A percentile compares a stretch with the other conserved stretches of the same genome.
Conservation (phyloP, 2,113 vertebrate genomes). For the Lophura nycthemera region DNA sequence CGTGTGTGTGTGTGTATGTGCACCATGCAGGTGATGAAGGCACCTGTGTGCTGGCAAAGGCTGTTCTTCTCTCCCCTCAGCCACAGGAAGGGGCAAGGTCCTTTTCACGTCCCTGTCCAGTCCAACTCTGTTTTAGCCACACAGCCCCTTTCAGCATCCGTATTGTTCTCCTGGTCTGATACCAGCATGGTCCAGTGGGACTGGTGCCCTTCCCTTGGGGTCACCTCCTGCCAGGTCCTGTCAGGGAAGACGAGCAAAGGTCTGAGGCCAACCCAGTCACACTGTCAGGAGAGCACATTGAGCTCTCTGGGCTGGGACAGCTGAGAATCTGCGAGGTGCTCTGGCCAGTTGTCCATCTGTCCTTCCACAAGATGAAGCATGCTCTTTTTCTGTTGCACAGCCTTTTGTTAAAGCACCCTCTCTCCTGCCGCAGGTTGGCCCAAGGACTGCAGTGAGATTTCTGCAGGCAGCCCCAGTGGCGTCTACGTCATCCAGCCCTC, state of each 20-base stretch:
- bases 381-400: not conserved
- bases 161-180: not conserved
- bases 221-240: not conserved
- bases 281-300: not conserved
- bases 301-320: not conserved
- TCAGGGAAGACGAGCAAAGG: not conserved
- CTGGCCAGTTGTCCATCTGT: not conserved
- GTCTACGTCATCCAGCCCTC: constrained; percentile 39
- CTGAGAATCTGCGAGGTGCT: not conserved
- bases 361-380: not conserved
- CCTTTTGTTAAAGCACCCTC: not conserved
- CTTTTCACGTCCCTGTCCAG: not conserved
- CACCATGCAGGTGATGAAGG: not conserved
- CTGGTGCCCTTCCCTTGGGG: not conserved
- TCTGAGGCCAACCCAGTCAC: not conserved
- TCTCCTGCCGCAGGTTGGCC: not conserved
- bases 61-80: not conserved
- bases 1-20: not conserved
- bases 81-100: not conserved
- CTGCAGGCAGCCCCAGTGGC: not conserved
- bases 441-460: constrained; percentile 30
- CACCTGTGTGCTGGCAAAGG: not conserved
- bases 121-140: not conserved
- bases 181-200: not conserved
- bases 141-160: not conserved